Conservation (phyloP, 2,113 vertebrate species). For the Grallaria varia region DNA sequence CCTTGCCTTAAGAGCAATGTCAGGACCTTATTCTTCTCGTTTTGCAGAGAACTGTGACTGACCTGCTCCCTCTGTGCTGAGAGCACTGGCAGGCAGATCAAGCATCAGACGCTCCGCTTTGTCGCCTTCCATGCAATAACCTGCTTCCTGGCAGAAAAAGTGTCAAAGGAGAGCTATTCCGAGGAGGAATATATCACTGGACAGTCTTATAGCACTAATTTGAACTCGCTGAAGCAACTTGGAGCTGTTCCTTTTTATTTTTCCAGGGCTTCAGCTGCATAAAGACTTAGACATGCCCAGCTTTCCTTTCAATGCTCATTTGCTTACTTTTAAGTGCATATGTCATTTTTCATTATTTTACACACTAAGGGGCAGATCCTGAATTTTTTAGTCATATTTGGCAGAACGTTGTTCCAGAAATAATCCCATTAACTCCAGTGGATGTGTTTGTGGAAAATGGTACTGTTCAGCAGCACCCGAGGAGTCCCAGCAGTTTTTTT, state of each 20-base stretch:
- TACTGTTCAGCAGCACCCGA: neutral
- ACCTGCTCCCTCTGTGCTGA: neutral
- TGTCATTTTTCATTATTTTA: slow-evolving; percentile 19
- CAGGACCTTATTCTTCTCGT: neutral
- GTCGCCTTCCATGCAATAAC: neutral
- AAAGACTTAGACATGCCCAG: neutral
- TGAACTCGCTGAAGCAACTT: neutral
- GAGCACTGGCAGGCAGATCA: neutral
- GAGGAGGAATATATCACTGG: neutral
- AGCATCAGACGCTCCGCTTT: neutral
- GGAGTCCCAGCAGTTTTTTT: neutral
- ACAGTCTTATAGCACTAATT: neutral
- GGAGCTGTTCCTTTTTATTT: neutral
- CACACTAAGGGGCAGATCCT: neutral
- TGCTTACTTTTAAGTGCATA: neutral
- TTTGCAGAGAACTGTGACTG: neutral
- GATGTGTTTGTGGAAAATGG: neutral
- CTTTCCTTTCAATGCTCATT: neutral
- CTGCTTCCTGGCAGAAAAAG: neutral
- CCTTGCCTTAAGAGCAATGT: neutral
- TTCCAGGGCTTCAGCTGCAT: neutral
- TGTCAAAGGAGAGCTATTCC: neutral
- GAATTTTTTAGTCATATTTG: neutral
- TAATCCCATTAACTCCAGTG: neutral
- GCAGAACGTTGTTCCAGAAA: slow-evolving; percentile 2